phyloP scores from a whole-genome alignment of 1,140 invertebrate genomes.

The Coenobita brevimanus region DNA sequence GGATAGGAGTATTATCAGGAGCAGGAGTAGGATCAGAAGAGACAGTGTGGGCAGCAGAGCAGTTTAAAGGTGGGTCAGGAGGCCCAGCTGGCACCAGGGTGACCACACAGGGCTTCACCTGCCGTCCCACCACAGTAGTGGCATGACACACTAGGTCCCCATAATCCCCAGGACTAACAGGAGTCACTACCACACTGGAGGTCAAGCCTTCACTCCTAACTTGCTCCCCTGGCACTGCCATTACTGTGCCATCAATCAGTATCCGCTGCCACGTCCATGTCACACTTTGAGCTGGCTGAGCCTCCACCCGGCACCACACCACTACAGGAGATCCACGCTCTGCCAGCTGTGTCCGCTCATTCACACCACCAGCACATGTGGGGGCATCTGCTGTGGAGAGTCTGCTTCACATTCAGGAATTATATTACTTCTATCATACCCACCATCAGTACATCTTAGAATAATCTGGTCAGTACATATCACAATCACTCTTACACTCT shows the following conservation, averaged over 20 bases:
- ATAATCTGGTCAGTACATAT: background rate
- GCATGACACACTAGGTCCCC: constrained; percentile 72
- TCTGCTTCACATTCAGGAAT: too few species aligned
- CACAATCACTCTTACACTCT: background rate
- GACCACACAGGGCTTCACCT: constrained; percentile 80
- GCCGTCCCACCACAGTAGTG: constrained; percentile 80
- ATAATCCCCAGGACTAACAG: constrained; percentile 83
- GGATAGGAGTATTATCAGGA: constrained; percentile 76
- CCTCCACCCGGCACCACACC: constrained; percentile 58
- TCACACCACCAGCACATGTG: constrained; percentile 43
- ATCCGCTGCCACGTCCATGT: constrained; percentile 41
- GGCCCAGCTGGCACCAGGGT: constrained; percentile 81
- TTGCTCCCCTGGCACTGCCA: constrained; percentile 7
- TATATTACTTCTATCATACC: background rate
- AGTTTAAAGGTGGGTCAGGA: constrained; percentile 86
- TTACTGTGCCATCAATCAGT: constrained; percentile 9
- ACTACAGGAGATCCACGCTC: constrained; percentile 32
- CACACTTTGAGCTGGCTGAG: constrained; percentile 30
- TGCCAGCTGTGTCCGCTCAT: constrained; percentile 37
- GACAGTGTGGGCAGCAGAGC: constrained; percentile 74
- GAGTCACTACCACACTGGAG: constrained; percentile 85
- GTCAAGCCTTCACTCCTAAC: constrained; percentile 65
- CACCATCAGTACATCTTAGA: background rate
- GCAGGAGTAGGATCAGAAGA: background rate
- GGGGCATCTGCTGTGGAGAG: constrained; percentile 53